phyloP scores from a whole-genome alignment of 1,140 invertebrate genomes.

The Zaprionus tsacasi region DNA sequence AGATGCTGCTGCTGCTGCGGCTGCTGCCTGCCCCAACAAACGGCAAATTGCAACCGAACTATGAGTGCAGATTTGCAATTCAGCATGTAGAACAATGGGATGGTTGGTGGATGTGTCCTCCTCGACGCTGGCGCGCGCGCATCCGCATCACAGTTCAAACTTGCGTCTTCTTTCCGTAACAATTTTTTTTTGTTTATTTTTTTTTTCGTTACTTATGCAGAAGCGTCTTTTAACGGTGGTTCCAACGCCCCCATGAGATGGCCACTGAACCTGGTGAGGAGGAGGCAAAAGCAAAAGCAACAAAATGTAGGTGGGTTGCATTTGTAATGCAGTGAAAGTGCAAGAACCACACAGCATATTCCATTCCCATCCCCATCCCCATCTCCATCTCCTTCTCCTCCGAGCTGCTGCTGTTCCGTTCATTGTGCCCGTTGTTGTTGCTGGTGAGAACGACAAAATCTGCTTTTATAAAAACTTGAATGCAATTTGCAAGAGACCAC shows the following conservation, averaged over 20 bases:
- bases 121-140: constrained; percentile 22
- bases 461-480: constrained; percentile 36
- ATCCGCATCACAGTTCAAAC: constrained; percentile 50
- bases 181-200: constrained; percentile 39
- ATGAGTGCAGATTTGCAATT: constrained; percentile 74
- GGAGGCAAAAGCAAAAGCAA: constrained; percentile 24
- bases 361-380: too few species aligned
- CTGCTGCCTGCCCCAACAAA: constrained; percentile 75
- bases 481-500: constrained; percentile 6
- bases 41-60: constrained; percentile 76
- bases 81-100: constrained; percentile 70
- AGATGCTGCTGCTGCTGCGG: not conserved
- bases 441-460: constrained; percentile 8
- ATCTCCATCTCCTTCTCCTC: not conserved
- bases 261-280: constrained; percentile 48
- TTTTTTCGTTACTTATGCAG: constrained; percentile 66
- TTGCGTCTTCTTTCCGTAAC: constrained; percentile 69
- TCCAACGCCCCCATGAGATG: constrained; percentile 49
- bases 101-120: constrained; percentile 2
- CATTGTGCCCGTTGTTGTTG: constrained; percentile 56
- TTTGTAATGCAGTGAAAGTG: constrained; percentile 78
- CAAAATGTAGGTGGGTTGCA: constrained; percentile 76
- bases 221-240: constrained; percentile 70
- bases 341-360: constrained; percentile 66
- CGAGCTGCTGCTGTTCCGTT: constrained; percentile 41